These are phyloP conservation scores for Synergus laeviventris DNA, from an alignment of 2,888 invertebrate genomes.

Conservation along the genomic window DNA sequence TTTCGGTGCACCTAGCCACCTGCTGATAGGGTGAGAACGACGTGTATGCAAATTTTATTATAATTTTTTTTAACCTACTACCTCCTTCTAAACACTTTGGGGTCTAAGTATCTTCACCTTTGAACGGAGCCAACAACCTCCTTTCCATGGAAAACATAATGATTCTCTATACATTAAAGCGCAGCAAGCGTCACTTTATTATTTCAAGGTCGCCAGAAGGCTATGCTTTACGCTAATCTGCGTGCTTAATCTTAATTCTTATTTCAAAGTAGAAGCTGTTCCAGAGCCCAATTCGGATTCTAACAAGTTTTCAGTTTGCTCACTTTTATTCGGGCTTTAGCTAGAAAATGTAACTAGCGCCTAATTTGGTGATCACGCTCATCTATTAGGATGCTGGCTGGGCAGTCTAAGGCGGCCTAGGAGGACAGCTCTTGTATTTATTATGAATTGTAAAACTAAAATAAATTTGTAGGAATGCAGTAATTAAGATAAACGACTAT, in stretches of 20 bases:
- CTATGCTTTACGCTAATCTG: neutral
- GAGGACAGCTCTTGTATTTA: too few species aligned
- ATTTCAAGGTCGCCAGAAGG: neutral
- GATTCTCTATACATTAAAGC: neutral
- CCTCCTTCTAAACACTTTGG: slow-evolving; percentile 32
- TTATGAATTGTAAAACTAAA: too few species aligned
- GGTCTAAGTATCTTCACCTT: neutral
- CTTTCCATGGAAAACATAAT: slow-evolving; percentile 5
- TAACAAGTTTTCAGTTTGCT: too few species aligned
- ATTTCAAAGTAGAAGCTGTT: neutral
- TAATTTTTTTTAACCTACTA: slow-evolving; percentile 37
- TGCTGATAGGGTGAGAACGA: slow-evolving; percentile 11
- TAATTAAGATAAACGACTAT: too few species aligned
- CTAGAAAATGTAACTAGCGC: too few species aligned
- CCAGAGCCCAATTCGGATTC: too few species aligned
- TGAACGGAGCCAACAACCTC: slow-evolving; percentile 9
- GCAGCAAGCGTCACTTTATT: neutral
- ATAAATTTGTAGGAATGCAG: too few species aligned
- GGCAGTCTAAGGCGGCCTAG: too few species aligned
- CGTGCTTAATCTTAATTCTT: neutral
- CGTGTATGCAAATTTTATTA: slow-evolving; percentile 38
- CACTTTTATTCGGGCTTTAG: too few species aligned
- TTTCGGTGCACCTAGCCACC: neutral
- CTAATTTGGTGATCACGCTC: too few species aligned
- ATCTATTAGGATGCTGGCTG: too few species aligned